These are phyloP conservation scores for Chiridota heheva DNA, from an alignment of 35 echinoderm and acorn worm genomes.

Conservation along the genomic window DNA sequence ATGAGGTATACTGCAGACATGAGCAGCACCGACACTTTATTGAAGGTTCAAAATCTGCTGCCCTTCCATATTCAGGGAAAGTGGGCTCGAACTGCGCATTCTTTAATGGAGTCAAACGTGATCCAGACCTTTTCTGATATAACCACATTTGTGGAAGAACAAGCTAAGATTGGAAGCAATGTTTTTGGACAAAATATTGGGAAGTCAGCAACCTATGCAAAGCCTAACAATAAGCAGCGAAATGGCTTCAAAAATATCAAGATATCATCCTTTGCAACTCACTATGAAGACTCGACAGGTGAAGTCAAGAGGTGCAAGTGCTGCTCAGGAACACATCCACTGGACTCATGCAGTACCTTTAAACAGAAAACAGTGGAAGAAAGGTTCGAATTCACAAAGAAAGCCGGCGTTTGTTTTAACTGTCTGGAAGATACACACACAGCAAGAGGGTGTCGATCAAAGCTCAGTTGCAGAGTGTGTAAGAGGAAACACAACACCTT, in stretches of 20 bases:
- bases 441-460: conserved; percentile 27
- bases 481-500: conserved; percentile 14
- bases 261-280: no score
- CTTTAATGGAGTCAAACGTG: conserved; percentile 2
- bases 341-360: background rate
- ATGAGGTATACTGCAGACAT: conserved; percentile 47
- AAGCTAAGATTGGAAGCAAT: conserved; percentile 38
- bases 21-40: conserved; percentile 19
- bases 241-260: no score
- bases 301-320: conserved; percentile 11
- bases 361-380: conserved; percentile 17
- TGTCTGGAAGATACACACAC: conserved; percentile 18
- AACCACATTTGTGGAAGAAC: conserved; percentile 40
- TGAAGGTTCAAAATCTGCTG: conserved; percentile 25
- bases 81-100: conserved; percentile 11
- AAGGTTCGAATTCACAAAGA: conserved; percentile 7
- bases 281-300: no score
- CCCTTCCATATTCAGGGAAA: conserved; percentile 18
- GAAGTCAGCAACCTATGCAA: background rate
- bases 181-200: conserved; percentile 36
- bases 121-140: conserved; percentile 37
- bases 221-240: no score
- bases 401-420: conserved; percentile 23
- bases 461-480: background rate
- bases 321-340: background rate